Conservation (phyloP, 2,888 invertebrate species). For the Melanostoma scalare region DNA sequence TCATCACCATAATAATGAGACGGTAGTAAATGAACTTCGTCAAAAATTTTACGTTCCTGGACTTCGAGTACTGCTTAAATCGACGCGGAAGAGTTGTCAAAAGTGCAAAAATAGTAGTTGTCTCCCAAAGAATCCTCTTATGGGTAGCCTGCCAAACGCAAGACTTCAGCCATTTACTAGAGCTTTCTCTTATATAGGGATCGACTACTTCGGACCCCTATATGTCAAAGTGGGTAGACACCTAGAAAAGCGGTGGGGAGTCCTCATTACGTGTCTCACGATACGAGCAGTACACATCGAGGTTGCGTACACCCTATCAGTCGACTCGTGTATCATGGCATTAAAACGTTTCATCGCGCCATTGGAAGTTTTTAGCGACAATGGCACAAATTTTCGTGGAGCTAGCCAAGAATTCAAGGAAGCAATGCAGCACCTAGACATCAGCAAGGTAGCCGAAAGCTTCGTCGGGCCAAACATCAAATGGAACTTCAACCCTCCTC, state of each 20-base stretch:
- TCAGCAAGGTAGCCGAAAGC: not conserved
- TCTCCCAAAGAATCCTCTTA: constrained; percentile 8
- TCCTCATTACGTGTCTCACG: constrained; percentile 47
- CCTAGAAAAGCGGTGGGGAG: constrained; percentile 47
- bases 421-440: constrained; percentile 6
- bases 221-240: not conserved
- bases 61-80: not conserved
- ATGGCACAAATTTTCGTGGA: constrained; percentile 49
- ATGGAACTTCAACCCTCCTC: constrained; percentile 73
- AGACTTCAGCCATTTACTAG: constrained; percentile 30
- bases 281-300: constrained; percentile 34
- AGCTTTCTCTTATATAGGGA: constrained; percentile 40
- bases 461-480: constrained; percentile 37
- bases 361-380: constrained; percentile 45
- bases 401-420: constrained; percentile 26
- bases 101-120: constrained; percentile 1
- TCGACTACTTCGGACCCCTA: not conserved
- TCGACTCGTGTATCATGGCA: constrained; percentile 38
- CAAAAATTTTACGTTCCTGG: constrained; percentile 22
- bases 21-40: constrained; percentile 17
- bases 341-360: constrained; percentile 16
- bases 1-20: constrained; percentile 52
- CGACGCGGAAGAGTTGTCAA: not conserved
- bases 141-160: constrained; percentile 7
- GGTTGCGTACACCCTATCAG: constrained; percentile 9